A percentile compares a stretch with the other conserved stretches of the same genome.
Evolutionary conservation across 2,888 invertebrate species (phyloP).

Genomic region (Melinopterus prodromus): DNA sequence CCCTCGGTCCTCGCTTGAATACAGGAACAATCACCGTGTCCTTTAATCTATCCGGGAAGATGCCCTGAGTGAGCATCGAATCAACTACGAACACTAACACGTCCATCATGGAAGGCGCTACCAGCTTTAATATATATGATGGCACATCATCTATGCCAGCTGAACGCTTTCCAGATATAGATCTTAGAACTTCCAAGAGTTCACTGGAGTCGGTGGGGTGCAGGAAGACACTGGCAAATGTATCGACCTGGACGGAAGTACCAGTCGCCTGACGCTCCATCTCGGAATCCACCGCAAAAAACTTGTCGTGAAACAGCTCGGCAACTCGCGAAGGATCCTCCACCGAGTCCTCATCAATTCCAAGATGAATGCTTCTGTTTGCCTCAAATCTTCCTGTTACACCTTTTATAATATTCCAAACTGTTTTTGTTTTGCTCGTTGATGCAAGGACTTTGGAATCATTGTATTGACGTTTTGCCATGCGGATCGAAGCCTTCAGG

Average conservation of each 20-base stretch:
- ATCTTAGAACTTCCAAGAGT: neutral
- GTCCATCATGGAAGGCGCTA: neutral
- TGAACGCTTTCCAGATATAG: neutral
- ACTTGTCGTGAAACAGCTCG: neutral
- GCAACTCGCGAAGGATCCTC: neutral
- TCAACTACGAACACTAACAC: neutral
- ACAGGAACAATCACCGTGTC: neutral
- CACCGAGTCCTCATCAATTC: neutral
- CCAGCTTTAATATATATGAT: neutral
- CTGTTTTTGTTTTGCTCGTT: neutral
- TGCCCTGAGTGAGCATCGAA: neutral
- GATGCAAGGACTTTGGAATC: neutral
- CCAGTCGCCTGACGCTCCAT: neutral
- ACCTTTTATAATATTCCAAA: neutral
- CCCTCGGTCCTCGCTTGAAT: neutral
- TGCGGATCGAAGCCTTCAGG: neutral
- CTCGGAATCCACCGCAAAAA: neutral
- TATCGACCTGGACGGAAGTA: neutral
- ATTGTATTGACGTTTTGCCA: neutral
- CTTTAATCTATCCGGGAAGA: neutral
- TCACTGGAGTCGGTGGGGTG: neutral
- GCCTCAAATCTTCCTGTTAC: neutral
- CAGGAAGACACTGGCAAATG: neutral
- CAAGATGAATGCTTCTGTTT: no score
- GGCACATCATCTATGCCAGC: neutral